Base-by-base conservation (phyloP, 2,888 invertebrate species). In the Drosophila nr. perissopoda region DNA sequence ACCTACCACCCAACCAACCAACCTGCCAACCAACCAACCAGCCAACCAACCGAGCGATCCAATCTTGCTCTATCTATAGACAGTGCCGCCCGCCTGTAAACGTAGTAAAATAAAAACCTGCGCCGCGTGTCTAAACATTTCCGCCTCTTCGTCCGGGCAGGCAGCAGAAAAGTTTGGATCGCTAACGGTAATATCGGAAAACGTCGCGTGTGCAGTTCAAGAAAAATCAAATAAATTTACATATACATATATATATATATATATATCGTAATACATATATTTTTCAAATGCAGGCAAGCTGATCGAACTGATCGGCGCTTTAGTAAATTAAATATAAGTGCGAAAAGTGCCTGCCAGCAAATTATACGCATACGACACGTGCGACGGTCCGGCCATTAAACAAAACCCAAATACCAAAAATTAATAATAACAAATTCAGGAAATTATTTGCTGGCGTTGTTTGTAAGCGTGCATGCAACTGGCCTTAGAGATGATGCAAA, bases 401-500 rank as follows among this genome's bases (percentile, higher is more conserved):
- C 1, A 16, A 45, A 25, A 13, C 33, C 76, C 52, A 63, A 31
- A 54, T 6, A 31, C 27, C 13, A 48, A 48, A 25, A 45, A n/a
- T 7, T 21, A 59, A 65, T 29, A 36, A 42, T n/a, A 18, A 4
- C 34, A 45, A 48, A 52, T 60, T 59, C 11, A 21, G 51, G 53
- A 72, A 73, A 68, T 54, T 57, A 59, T 59, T 36, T 40, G 58
- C 40, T 70, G 57, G n/a, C 21, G 21, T 61, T 45, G 27, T 56
- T 25, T 52, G 62, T 38, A 34, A 58, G 78, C 68, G 75, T 74
- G 78, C 68, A 87, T 90, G 90, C 87, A 89, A 83, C 71, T 91
- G 78, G 83, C 82, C 76, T 74, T 84, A 85, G 90, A 91, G 80
- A 92, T 92, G 92, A 92, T 92, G 92, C 92, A 92, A 89, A 89